Percentiles rank a stretch among this genome's conserved stretches.
Evolutionary conservation across 1,140 invertebrate species (phyloP).

Genomic region (Drosophila nikananu): DNA sequence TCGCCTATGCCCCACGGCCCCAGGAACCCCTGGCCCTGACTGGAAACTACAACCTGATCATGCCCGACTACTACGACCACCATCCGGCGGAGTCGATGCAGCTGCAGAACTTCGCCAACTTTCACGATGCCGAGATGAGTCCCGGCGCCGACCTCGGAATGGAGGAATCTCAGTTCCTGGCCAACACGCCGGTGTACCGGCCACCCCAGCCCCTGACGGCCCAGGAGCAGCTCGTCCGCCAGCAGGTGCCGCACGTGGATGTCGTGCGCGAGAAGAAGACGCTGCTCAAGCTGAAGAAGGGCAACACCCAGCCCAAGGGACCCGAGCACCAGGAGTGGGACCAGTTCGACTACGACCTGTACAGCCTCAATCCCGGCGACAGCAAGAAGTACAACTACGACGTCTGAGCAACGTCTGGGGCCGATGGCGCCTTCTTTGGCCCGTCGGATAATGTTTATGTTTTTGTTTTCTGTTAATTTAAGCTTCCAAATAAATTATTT

Average conservation of each 20-base stretch:
- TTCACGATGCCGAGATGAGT: slow-evolving; percentile 63
- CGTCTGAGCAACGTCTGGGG: slow-evolving; percentile 22
- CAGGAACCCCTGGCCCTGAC: slow-evolving; percentile 57
- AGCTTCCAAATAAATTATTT: slow-evolving; percentile 79
- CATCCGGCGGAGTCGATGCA: slow-evolving; percentile 77
- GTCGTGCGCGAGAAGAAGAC: slow-evolving; percentile 53
- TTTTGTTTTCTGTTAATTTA: slow-evolving; percentile 60
- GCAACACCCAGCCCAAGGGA: slow-evolving; percentile 61
- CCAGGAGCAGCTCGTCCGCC: slow-evolving; percentile 56
- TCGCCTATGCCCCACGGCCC: slow-evolving; percentile 61
- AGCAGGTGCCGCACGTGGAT: slow-evolving; percentile 58
- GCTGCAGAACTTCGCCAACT: slow-evolving; percentile 76
- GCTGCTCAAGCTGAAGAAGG: slow-evolving; percentile 70
- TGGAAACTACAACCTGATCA: slow-evolving; percentile 74
- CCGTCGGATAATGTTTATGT: slow-evolving; percentile 49
- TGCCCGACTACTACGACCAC: slow-evolving; percentile 79
- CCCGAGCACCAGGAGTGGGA: slow-evolving; percentile 68
- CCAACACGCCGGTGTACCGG: slow-evolving; percentile 49
- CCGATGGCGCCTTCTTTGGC: slow-evolving; percentile 3
- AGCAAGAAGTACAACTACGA: slow-evolving; percentile 74
- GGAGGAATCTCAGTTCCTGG: slow-evolving; percentile 74
- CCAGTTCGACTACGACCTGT: slow-evolving; percentile 80
- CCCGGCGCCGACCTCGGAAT: slow-evolving; percentile 65
- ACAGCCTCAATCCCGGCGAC: slow-evolving; percentile 71
- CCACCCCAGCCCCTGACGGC: slow-evolving; percentile 55